Conservation (phyloP, 2,797 vertebrate genomes). For the Nothura maculosa region DNA sequence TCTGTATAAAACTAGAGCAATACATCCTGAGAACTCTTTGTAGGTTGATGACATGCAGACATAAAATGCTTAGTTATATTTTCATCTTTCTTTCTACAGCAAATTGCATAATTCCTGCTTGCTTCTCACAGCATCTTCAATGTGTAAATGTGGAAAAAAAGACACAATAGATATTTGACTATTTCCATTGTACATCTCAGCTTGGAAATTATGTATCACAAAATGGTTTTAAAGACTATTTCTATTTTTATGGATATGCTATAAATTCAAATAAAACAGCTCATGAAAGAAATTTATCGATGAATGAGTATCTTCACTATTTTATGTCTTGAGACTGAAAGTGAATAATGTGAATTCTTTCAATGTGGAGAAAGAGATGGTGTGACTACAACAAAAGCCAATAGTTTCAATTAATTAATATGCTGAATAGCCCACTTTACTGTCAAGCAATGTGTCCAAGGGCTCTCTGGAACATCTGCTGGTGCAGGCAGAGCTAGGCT, state of each 20-base stretch:
- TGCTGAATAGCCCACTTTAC: neutral
- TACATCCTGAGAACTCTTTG: slow-evolving; percentile 17
- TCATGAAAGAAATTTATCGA: slow-evolving; percentile 13
- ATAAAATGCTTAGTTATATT: slow-evolving; percentile 36
- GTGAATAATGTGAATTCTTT: neutral
- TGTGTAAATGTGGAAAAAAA: slow-evolving; percentile 29
- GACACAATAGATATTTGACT: slow-evolving; percentile 53
- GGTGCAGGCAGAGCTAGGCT: neutral
- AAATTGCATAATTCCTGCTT: slow-evolving; percentile 53
- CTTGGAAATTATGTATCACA: slow-evolving; percentile 64
- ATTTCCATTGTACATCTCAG: slow-evolving; percentile 56
- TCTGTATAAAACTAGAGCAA: slow-evolving; percentile 39
- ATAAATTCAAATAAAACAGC: slow-evolving; percentile 80
- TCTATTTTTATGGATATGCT: slow-evolving; percentile 65
- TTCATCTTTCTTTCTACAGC: slow-evolving; percentile 52
- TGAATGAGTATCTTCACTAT: slow-evolving; percentile 1
- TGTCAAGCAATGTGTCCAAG: slow-evolving; percentile 9
- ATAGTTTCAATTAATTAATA: neutral
- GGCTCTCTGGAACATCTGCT: neutral
- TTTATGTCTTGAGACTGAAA: neutral
- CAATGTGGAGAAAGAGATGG: neutral
- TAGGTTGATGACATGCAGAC: slow-evolving; percentile 46
- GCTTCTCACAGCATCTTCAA: slow-evolving; percentile 57
- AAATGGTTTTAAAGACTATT: slow-evolving; percentile 65
- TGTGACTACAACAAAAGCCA: neutral